Base-by-base conservation (phyloP, 1,140 invertebrate species). In the Pogonomyrmex barbatus region DNA sequence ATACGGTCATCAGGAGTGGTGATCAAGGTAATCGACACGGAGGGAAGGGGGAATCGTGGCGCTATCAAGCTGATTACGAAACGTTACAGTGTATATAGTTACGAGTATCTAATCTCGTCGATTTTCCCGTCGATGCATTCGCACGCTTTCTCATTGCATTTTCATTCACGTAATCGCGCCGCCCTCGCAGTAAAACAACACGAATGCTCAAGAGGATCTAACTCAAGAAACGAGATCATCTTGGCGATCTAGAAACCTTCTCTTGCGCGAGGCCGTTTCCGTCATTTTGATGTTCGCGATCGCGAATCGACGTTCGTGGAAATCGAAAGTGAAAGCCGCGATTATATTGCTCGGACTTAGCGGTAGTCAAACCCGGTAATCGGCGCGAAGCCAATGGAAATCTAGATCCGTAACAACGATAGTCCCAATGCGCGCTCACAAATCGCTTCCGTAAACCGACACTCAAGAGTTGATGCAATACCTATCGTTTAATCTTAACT, bases 11-110 rank as follows among this genome's bases (percentile, higher is more conserved):
- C 78, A 91, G 90, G 88, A 92, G 89, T 91, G 92, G 91, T 86
- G 82, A 85, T 76, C 73, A 50, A 52, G 52, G 1, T 17, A 79
- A 82, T 39, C 30, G 63, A 79, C 36, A 36, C 75, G 54, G 63
- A 84, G 81, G 50, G 65, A 45, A 87, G 68, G 86, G 91, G 93
- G 90, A 92, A 94, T 94, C 91, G 91, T 71, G 83, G 73, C 77
- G 90, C 89, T 92, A 93, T 93, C 92, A 88, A 87, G 90, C 86
- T 90, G 93, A 93, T 95, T 94, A 93, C 93, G 94, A 95, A 94
- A 94, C 87, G 87, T 94, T 93, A 93, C 92, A 33, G 52, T 70
- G 47, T 14, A 10, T 3, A 12, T 3, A 12, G 54, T 78, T 50
- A 68, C 65, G 47, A 45, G 24, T 76, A 85, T 24, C 24, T 70